Percentiles rank a stretch among this genome's conserved stretches.
Conservation (phyloP, 2,888 invertebrate species). For the Campoplex capitator region DNA sequence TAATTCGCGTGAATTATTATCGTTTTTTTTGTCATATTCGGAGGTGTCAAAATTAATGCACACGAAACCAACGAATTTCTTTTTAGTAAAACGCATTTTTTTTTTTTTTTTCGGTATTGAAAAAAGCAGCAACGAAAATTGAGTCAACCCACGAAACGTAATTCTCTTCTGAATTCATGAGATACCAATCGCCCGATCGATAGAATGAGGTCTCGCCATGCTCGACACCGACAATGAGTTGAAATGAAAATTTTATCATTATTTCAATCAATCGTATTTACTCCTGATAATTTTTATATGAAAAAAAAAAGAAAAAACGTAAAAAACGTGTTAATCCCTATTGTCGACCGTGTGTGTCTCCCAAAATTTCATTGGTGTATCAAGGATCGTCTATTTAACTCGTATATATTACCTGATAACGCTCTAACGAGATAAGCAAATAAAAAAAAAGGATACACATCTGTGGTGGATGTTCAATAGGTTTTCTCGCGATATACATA, state of each 20-base stretch:
- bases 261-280: neutral
- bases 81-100: neutral
- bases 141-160: neutral
- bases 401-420: neutral
- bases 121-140: neutral
- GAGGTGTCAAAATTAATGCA: neutral
- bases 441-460: neutral
- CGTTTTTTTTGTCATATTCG: neutral
- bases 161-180: neutral
- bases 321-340: neutral
- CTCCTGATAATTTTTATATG: neutral
- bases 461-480: conserved; percentile 14
- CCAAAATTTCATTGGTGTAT: neutral
- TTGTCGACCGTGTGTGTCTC: neutral
- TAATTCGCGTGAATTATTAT: neutral
- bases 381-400: neutral
- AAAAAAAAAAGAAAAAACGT: too few relatives aligned
- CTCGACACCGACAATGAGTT: neutral
- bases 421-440: neutral
- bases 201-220: neutral
- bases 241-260: neutral
- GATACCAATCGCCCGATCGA: neutral
- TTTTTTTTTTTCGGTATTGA: neutral
- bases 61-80: neutral
- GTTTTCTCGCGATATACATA: conserved; percentile 7